Evolutionary conservation across 2,888 invertebrate species (phyloP), one percentile per base, ranked within the genome.

Genomic region (Drosophila silvestris): DNA sequence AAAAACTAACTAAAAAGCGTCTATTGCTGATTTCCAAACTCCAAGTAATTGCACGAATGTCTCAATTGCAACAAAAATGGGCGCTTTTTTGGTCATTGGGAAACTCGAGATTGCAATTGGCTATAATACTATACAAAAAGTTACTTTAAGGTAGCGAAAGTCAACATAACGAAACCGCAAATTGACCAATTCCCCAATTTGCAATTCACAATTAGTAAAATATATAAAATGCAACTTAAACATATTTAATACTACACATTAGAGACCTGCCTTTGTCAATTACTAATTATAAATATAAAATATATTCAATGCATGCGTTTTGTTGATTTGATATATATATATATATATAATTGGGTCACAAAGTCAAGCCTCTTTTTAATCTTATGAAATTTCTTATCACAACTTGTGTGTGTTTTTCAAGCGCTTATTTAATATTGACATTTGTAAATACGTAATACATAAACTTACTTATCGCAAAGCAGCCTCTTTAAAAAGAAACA

Each of bases 31-130:
- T 81, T 84, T 70, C 79, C 89, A 77, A 83, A 71, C 75, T 72
- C 50, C 60, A 77, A 77, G 77, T 75, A 84, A 77, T 84, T 86
- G 81, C 71, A 83, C 71, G 54, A 83, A 74, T 82, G 89, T 75
- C 65, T 66, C 57, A 54, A 69, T 76, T 73, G 80, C 81, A 64
- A 58, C 72, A 53, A 77, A 77, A 81, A 71, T 78, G 54, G 61
- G 51, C 30, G 63, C 81, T 63, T 60, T 41, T 37, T 44, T 22
- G 47, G 41, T 56, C 32, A 67, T 77, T 77, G 10, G 56, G 83
- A 70, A 83, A 83, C 63, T 35, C 30, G 65, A 79, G 81, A 62
- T 65, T 67, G 60, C 65, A 79, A 28, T 37, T 62, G 28, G 37
- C 58, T 41, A 12, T 32, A 47, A 57, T 35, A 22, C 28, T 12